phyloP scores from a whole-genome alignment of 23 tunicate genomes.

The Styela clava region DNA sequence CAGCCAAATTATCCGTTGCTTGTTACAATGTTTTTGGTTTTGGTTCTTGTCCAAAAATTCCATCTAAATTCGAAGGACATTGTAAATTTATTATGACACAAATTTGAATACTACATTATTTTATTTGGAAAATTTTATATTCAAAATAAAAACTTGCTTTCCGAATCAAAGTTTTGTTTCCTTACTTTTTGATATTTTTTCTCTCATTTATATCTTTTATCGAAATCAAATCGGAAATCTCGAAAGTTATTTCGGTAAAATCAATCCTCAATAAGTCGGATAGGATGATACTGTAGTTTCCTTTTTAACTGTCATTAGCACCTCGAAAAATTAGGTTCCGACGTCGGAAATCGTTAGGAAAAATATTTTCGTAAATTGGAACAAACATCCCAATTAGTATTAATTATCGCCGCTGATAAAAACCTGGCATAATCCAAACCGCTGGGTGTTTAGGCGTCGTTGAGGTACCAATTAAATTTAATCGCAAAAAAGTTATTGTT shows the following conservation, averaged over 20 bases:
- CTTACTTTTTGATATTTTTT: too few relatives aligned
- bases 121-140: too few relatives aligned
- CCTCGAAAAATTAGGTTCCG: not conserved
- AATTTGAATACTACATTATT: too few relatives aligned
- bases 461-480: not conserved
- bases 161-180: too few relatives aligned
- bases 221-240: too few relatives aligned
- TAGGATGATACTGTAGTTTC: not conserved
- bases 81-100: too few relatives aligned
- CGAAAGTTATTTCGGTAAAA: too few relatives aligned
- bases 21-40: not conserved
- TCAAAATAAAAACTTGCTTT: too few relatives aligned
- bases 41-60: not conserved
- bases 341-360: conserved; percentile 7
- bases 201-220: too few relatives aligned
- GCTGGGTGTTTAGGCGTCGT: not conserved
- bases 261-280: too few relatives aligned
- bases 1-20: too few relatives aligned
- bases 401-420: conserved; percentile 15
- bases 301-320: not conserved
- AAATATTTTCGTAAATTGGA: conserved; percentile 7
- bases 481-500: not conserved
- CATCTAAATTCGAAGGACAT: not conserved
- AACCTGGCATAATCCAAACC: not conserved
- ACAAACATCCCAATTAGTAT: conserved; percentile 22